Conservation (phyloP, 2,797 vertebrate genomes). For the Enteromius unitaeniatus region DNA sequence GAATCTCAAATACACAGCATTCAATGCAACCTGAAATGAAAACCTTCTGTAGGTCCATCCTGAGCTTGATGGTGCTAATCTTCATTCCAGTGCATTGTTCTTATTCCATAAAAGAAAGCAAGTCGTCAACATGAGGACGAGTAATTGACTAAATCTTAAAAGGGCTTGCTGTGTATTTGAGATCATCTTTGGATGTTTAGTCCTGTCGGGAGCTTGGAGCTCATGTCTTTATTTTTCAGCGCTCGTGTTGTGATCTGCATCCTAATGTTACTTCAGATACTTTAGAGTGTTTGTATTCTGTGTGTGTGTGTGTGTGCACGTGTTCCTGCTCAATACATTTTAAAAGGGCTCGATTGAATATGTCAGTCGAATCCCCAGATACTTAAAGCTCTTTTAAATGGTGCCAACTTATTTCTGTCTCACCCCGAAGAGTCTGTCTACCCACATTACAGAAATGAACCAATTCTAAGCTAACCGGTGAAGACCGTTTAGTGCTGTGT, state of each 20-base stretch:
- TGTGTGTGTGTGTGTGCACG: neutral
- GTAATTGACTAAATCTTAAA: neutral
- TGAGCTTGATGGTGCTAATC: neutral
- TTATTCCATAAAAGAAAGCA: neutral
- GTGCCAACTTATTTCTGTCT: constrained; percentile 43
- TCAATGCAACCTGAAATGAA: neutral
- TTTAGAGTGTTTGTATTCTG: neutral
- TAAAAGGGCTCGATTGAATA: neutral
- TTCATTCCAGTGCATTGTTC: neutral
- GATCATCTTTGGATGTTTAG: neutral
- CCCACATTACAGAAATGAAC: constrained; percentile 23
- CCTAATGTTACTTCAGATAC: neutral
- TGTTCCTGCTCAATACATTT: constrained; percentile 11
- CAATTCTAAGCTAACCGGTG: neutral
- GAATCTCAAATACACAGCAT: too few species aligned
- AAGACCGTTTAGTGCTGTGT: neutral
- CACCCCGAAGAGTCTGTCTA: constrained; percentile 24
- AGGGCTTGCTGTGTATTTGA: neutral
- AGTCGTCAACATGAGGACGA: neutral
- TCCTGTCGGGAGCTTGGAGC: neutral
- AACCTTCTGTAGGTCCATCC: neutral
- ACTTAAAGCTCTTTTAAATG: constrained; percentile 24
- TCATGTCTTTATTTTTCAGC: constrained; percentile 7
- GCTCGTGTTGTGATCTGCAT: neutral
- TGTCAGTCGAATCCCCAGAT: constrained; percentile 2